phyloP scores from a whole-genome alignment of 2,797 vertebrate species.

The Enteromius viviparus region DNA sequence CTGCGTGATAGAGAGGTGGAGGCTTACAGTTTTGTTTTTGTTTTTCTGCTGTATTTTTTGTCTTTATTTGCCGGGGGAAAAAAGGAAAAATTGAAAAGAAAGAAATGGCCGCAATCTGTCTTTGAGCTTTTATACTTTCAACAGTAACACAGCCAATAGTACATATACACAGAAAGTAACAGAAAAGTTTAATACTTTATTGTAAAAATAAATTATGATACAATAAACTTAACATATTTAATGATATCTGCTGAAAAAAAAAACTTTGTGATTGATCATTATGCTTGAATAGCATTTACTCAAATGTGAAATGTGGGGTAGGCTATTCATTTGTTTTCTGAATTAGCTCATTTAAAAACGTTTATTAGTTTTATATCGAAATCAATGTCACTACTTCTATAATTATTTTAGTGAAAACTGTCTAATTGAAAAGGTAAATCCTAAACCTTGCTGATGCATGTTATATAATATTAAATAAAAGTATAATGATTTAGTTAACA shows the following conservation, averaged over 20 bases:
- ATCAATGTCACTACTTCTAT: not conserved
- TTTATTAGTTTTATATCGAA: not conserved
- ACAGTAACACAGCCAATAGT: not conserved
- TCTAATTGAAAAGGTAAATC: not conserved
- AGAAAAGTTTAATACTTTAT: not conserved
- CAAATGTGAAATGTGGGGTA: not conserved
- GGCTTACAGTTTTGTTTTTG: not conserved
- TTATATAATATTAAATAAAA: not conserved
- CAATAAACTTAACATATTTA: not conserved
- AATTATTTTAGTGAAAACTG: not conserved
- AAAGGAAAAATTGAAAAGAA: not conserved
- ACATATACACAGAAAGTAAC: not conserved
- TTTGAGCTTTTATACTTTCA: not conserved
- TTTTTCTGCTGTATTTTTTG: too few species aligned
- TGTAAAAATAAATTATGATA: not conserved
- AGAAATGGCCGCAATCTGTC: not conserved
- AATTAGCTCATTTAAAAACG: not conserved
- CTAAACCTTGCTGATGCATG: not conserved
- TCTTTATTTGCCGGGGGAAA: not conserved
- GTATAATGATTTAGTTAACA: not conserved
- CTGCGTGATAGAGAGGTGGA: slow-evolving; percentile 3
- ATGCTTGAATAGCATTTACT: not conserved
- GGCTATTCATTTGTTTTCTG: not conserved
- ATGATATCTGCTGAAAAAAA: not conserved
- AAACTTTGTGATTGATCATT: not conserved